Percentiles rank a stretch among this genome's conserved stretches.
These are phyloP conservation scores for Rhopalosiphum maidis DNA, from an alignment of 1,140 invertebrate species.

Conservation along the genomic window DNA sequence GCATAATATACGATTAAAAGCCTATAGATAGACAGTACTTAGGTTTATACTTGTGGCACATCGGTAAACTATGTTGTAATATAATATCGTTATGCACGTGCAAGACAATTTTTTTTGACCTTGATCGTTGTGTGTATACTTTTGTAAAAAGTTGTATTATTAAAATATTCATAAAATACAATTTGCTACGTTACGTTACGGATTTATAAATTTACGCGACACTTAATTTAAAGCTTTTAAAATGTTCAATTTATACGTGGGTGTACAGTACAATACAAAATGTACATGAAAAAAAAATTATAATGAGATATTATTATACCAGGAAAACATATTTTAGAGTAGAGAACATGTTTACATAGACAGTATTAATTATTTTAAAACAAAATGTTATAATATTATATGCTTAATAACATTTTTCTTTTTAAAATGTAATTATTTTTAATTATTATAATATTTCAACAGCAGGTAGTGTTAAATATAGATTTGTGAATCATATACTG, in stretches of 20 bases:
- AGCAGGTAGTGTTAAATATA: not conserved
- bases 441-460: not conserved
- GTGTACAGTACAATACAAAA: not conserved
- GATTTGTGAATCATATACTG: not conserved
- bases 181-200: not conserved
- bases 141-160: not conserved
- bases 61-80: not conserved
- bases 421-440: not conserved
- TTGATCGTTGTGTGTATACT: not conserved
- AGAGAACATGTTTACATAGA: not conserved
- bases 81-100: not conserved
- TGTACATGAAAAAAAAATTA: not conserved
- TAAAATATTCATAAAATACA: not conserved
- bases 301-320: not conserved
- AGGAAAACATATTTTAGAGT: not conserved
- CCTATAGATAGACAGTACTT: not conserved
- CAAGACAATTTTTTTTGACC: not conserved
- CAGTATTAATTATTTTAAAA: not conserved
- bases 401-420: not conserved
- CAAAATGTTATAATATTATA: not conserved
- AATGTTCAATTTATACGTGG: not conserved
- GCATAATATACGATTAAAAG: not conserved
- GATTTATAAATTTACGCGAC: not conserved
- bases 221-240: not conserved
- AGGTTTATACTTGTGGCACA: not conserved